Evolutionary conservation across 2,113 vertebrate genomes (phyloP).

Genomic region (Gymnarchus niloticus): DNA sequence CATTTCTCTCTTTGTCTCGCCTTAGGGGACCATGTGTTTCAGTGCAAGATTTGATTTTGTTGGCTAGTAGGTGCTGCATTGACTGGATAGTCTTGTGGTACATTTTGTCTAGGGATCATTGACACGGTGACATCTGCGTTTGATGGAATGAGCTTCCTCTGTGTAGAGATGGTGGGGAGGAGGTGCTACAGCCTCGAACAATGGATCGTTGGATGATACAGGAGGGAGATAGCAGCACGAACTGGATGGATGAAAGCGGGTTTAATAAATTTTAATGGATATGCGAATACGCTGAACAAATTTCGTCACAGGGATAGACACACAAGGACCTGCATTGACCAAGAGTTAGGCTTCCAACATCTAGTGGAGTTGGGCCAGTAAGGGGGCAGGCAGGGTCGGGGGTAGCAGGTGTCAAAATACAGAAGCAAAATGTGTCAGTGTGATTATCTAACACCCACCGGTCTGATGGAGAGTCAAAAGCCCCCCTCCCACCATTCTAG

Average conservation of each 20-base stretch:
- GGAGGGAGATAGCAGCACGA: neutral
- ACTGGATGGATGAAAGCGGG: neutral
- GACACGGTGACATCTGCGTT: neutral
- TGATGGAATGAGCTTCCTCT: neutral
- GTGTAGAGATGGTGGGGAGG: neutral
- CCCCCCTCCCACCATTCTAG: conserved; percentile 11
- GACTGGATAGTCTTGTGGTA: neutral
- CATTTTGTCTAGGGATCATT: neutral
- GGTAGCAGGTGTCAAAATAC: conserved; percentile 40
- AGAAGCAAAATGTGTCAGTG: conserved; percentile 44
- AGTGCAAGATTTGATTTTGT: conserved; percentile 19
- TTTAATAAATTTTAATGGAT: conserved; percentile 2
- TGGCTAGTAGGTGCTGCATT: neutral
- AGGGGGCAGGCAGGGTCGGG: neutral
- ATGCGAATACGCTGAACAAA: neutral
- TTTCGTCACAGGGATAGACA: neutral
- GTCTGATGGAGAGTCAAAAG: conserved; percentile 40
- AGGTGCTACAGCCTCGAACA: neutral
- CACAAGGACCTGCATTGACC: neutral
- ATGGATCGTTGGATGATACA: neutral
- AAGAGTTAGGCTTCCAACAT: neutral
- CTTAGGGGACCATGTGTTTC: conserved; percentile 10
- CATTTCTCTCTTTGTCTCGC: conserved; percentile 49
- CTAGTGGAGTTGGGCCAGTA: neutral
- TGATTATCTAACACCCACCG: conserved; percentile 48